Evolutionary conservation across 1,140 invertebrate species (phyloP), one percentile per base, ranked within the genome.

Genomic region (Trichonephila clavata): DNA sequence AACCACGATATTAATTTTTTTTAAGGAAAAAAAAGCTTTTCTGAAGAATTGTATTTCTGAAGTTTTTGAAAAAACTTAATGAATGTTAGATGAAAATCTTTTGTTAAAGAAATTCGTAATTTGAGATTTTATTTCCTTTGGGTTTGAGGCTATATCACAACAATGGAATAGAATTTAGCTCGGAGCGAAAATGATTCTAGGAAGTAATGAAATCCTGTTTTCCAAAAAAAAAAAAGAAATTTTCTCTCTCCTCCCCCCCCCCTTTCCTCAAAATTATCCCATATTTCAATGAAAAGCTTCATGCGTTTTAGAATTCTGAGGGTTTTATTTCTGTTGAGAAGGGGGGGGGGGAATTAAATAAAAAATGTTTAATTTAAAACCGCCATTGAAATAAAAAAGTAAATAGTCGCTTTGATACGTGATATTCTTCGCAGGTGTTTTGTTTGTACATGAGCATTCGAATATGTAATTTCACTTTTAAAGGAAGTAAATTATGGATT

Each of bases 351-450:
- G 32, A 39, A 4, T 32, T 3, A 20, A 20, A 77, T 7, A 39
- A 77, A 39, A 39, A 39, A 16, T 18, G 0, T 50, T 77, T 77
- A 77, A 77, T 77, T 77, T 77, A 77, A 77, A 16, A 77, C 27
- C 16, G 32, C 71, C 32, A 77, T 77, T 77, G 71, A 32, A 32
- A 39, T 39, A 32, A 14, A 39, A n/a, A 32, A 27, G 32, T 20
- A 77, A 32, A 18, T 27, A 32, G 27, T 24, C 18, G 16, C 71
- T 32, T 18, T 32, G 71, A 77, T 13, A 77, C 20, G 18, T 77
- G 71, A 77, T 77, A 77, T 77, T 50, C 24, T 77, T 32, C 27
- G 71, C 71, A 77, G 71, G 71, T 77, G 71, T 77, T 77, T 16
- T 77, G 4, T 77, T 18, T 77, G 16, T 32, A 39, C 32, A 18